Conservation (phyloP, 2,797 vertebrate species). For the Nasua narica region DNA sequence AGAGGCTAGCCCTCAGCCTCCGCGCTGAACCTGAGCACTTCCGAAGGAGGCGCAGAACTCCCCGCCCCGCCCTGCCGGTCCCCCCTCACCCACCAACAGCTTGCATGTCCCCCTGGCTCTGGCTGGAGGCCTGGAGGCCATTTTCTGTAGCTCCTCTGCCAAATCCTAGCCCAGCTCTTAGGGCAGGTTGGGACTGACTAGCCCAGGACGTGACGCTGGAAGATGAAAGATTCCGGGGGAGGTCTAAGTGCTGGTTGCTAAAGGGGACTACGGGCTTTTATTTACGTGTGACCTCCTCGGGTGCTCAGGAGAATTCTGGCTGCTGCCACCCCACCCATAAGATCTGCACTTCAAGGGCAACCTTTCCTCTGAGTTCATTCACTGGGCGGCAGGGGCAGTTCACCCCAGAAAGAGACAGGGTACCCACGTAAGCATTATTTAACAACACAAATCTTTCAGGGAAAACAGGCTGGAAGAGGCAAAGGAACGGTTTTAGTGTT, state of each 20-base stretch:
- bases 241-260: background rate
- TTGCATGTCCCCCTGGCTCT: fast-evolving
- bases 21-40: background rate
- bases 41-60: background rate
- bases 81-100: background rate
- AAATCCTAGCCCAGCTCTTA: background rate
- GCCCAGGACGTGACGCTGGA: background rate
- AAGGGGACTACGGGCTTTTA: background rate
- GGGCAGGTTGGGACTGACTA: background rate
- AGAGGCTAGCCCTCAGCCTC: background rate
- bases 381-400: background rate
- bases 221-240: background rate
- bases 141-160: background rate
- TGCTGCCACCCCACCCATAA: background rate
- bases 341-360: background rate
- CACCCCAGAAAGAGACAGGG: background rate
- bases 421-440: background rate
- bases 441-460: background rate
- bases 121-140: background rate
- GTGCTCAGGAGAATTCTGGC: background rate
- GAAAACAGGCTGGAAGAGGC: background rate
- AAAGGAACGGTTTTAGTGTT: background rate
- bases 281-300: no score
- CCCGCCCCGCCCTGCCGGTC: fast-evolving
- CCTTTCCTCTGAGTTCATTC: background rate